Base-by-base conservation (phyloP, 2,113 vertebrate species). In the Ceyx margarethae region DNA sequence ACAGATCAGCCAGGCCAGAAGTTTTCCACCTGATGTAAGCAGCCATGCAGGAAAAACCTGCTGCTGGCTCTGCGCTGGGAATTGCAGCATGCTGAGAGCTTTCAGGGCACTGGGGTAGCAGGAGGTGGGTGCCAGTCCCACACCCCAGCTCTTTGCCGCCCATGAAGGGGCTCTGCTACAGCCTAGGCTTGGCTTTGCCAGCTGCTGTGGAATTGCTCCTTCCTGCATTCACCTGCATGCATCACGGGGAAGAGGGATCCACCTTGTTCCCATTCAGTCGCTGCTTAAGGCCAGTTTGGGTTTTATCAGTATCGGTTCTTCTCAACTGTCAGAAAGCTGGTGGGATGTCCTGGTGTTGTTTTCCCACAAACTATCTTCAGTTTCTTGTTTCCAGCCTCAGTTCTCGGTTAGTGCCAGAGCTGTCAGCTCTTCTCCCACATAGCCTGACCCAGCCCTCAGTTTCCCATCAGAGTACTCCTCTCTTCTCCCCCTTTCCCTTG, bases 91-190 rank as follows among this genome's bases (percentile, higher is more conserved):
- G 51, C 37, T 65, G 45, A 35, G 58, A 53, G 54, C 48, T 68
- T 12, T 10, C 5, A 29, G 33, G 37, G 16, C 21, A 67, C 10
- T 2, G 23, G 40, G 50, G 22, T 43, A 64, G 31, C 3, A 3
- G 58, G 33, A 90, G 40, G 31, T 26, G 61, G 17, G 10, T 4
- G 9, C 48, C 53, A 1, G 2, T 17, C 58, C 64, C 13, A 1
- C 5, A 10, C 5, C 18, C 53, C 26, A 61, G 50, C 42, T 10
- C 37, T 22, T 31, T 1, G 2, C 40, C 2, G 1, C 29, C 0
- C 0, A 8, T 9, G 62, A 23, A 10, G 20, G 48, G 50, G 56
- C 37, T 35, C 42, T 86, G 23, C 26, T 58, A 50, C 50, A 66
- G 14, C 45, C 29, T 12, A 26, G 6, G 31, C 19, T 35, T 33